Evolutionary conservation across 1,140 invertebrate genomes (phyloP).

Genomic region (Lepidostoma basale): DNA sequence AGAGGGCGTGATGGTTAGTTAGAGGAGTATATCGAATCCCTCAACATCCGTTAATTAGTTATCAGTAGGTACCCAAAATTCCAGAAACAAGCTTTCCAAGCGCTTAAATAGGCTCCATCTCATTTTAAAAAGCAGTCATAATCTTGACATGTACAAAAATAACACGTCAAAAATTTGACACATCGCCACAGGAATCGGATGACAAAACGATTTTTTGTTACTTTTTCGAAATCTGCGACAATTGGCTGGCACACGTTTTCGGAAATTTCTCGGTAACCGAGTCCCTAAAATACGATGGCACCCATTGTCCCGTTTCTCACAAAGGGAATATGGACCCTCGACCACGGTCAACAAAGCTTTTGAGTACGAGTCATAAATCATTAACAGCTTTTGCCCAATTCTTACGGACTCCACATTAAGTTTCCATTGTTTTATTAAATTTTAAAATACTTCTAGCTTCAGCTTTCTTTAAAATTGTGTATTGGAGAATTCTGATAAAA

Average conservation of each 20-base stretch:
- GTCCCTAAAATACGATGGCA: neutral
- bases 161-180: constrained; percentile 7
- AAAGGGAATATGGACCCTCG: neutral
- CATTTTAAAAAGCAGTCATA: neutral
- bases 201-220: neutral
- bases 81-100: too few species aligned
- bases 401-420: neutral
- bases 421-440: too few species aligned
- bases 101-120: too few species aligned
- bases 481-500: too few species aligned
- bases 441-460: too few species aligned
- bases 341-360: neutral
- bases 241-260: neutral
- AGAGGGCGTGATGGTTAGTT: too few species aligned
- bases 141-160: neutral
- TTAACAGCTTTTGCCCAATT: neutral
- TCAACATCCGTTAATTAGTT: too few species aligned
- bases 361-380: constrained; percentile 13
- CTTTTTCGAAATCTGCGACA: neutral
- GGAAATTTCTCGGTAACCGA: neutral
- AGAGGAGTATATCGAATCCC: too few species aligned
- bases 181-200: neutral
- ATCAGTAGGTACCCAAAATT: too few species aligned
- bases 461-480: too few species aligned
- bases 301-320: neutral